Percentiles rank a stretch among this genome's conserved stretches.
Evolutionary conservation across 2,113 vertebrate species (phyloP).

Genomic region (Phoxinus phoxinus): DNA sequence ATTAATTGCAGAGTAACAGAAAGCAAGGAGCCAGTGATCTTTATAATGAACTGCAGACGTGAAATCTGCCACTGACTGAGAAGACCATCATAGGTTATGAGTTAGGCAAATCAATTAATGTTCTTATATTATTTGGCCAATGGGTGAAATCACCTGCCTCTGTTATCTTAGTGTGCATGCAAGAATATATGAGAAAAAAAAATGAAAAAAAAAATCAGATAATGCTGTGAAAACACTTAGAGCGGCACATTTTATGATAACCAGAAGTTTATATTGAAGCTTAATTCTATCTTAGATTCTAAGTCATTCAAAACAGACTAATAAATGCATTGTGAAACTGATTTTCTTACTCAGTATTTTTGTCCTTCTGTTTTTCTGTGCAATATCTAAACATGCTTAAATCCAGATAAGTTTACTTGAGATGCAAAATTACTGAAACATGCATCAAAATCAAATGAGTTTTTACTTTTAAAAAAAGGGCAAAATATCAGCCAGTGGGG

Average conservation of each 20-base stretch:
- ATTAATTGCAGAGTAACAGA: constrained; percentile 73
- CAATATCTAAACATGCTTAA: no score
- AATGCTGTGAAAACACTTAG: background rate
- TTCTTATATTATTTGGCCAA: constrained; percentile 15
- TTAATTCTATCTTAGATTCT: background rate
- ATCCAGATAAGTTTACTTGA: no score
- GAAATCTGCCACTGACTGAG: constrained; percentile 70
- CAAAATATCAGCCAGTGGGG: no score
- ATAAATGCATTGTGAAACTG: background rate
- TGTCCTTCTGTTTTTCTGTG: no score
- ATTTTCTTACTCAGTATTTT: no score
- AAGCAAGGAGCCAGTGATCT: constrained; percentile 69
- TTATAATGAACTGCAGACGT: constrained; percentile 75
- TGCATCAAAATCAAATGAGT: no score
- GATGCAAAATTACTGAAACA: no score
- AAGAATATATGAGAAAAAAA: background rate
- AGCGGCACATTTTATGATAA: background rate
- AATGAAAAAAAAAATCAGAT: background rate
- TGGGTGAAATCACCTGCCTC: constrained; percentile 11
- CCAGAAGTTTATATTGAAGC: background rate
- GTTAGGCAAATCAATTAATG: constrained; percentile 42
- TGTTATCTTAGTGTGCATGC: background rate
- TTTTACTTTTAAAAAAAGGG: no score
- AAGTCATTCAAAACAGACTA: background rate
- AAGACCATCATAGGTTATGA: constrained; percentile 62